A percentile compares a stretch with the other conserved stretches of the same genome.
Conservation (phyloP, 2,113 vertebrate genomes). For the Ailurus styani region DNA sequence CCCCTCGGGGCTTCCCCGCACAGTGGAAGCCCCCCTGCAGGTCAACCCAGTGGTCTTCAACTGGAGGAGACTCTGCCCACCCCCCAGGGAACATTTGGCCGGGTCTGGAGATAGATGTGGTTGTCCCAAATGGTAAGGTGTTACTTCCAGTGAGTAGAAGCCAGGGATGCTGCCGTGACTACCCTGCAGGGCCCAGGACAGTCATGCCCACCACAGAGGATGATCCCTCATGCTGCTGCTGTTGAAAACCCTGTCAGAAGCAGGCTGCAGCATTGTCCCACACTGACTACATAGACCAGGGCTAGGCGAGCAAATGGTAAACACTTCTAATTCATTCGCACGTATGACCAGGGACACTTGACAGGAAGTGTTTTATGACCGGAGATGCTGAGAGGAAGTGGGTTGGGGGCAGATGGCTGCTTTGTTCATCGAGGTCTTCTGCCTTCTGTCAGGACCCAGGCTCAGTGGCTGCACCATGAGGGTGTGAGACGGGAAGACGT, state of each 20-base stretch:
- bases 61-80: neutral
- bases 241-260: neutral
- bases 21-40: neutral
- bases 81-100: neutral
- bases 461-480: neutral
- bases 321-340: neutral
- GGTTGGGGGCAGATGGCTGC: neutral
- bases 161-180: neutral
- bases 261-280: too few species aligned
- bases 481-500: neutral
- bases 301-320: neutral
- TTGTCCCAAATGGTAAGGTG: neutral
- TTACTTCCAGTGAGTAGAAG: neutral
- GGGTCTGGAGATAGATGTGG: neutral
- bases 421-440: neutral
- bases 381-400: conserved; percentile 4
- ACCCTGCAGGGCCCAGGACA: neutral
- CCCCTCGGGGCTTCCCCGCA: too few species aligned
- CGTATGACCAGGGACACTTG: neutral
- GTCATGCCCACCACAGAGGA: neutral
- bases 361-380: neutral
- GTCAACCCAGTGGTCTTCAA: neutral
- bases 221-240: neutral
- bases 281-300: neutral
- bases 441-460: neutral